Evolutionary conservation across 2,113 vertebrate species (phyloP), one percentile per base, ranked within the genome.

Genomic region (Coryphaenoides rupestris): DNA sequence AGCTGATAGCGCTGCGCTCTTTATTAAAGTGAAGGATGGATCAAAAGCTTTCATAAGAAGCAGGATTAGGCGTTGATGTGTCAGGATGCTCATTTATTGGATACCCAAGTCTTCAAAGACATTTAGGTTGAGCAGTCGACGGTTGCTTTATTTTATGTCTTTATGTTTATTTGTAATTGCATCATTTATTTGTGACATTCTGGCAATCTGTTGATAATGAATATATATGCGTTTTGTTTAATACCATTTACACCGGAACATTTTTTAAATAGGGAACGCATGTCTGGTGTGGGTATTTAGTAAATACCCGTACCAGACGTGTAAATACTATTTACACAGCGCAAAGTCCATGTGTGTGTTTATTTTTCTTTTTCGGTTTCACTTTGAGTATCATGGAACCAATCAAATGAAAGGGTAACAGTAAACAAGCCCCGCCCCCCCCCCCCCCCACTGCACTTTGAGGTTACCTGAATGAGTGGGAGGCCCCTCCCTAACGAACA

Each of bases 391-490:
- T 49, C 13, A 49, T 49, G 47, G 14, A 17, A 49, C 17, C 47
- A 49, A 49, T 16, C 47, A 49, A 83, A 88, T 90, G 86, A 90
- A 91, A 84, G 81, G 88, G 86, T 89, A 80, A 85, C 84, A 81
- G 84, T 84, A 87, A 88, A 12, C 88, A 86, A 85, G 85, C 84
- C 86, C 80, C 84, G 87, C 77, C 78, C 84, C 73, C 81, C 78
- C 84, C 73, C 81, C 81, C 76, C 76, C 77, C 78, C 17, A 14
- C 47, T 49, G 76, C 79, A 79, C 84, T 88, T 86, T 88, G 79
- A 86, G 83, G 79, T 73, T 89, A 90, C 87, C 88, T 90, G 89
- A 73, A 80, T 88, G 86, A 91, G 89, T 88, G 89, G 87, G 89
- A 88, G 86, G 87, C 88, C 86, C 83, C 84, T 81, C 80, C 78